Evolutionary conservation across 2,113 vertebrate genomes (phyloP), one percentile per base, ranked within the genome.

Genomic region (Paramisgurnus dabryanus): DNA sequence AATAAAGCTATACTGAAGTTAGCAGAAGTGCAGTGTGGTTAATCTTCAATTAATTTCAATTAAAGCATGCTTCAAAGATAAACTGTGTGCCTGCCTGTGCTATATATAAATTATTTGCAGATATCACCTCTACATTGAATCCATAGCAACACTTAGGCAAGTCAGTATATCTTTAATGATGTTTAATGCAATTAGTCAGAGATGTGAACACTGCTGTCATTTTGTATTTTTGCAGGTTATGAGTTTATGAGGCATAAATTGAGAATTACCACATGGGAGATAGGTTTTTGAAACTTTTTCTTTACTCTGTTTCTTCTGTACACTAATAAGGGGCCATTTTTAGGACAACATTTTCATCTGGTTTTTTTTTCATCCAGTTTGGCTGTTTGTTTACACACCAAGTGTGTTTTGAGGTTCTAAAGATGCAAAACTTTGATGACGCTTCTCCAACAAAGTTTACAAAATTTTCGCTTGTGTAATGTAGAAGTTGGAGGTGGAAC

Each of bases 1-100:
- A 43, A 63, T 49, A 60, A 61, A 27, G 57, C 40, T 74, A 15
- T 7, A 34, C 58, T 75, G 47, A 43, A 75, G 10, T 63, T 63
- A 60, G 40, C 58, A 75, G 57, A 27, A 13, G 1, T 45, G 43
- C 43, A 39, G 58, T 64, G 22, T 7, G 5, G 17, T 22, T 75
- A 49, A 75, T 63, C 72, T 34, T 13, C 34, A 7, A 75, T 75
- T 49, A 75, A 75, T 75, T 47, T 75, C 34, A 41, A 64, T 17
- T 61, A 34, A 64, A 13, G 4, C 15, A 8, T 61, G 70, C 11
- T 18, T 40, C 53, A 74, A 11, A 61, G 40, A 47, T 27, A 61
- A 17, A 74, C 40, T 11, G 15, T 73, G 22, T 27, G 9, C 9
- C 7, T 22, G 27, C 13, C 12, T 70, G 67, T 57, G 12, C 53